Conservation (phyloP, 2,797 vertebrate genomes). For the Bovichtus diacanthus region DNA sequence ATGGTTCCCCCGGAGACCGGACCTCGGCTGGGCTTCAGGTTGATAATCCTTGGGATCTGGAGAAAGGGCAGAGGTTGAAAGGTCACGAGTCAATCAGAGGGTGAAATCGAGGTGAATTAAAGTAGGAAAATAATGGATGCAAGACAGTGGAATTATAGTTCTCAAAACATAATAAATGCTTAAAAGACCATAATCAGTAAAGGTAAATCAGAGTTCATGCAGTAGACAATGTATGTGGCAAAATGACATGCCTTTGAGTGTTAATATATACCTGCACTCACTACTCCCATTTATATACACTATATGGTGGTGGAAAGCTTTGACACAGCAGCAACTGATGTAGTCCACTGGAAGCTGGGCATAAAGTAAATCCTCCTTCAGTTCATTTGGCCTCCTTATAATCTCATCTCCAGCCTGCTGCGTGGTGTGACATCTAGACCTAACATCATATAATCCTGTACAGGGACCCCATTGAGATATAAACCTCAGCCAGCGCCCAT, state of each 20-base stretch:
- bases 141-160: neutral
- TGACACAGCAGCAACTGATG: conserved; percentile 37
- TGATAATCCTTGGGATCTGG: conserved; percentile 90
- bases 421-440: conserved; percentile 54
- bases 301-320: conserved; percentile 18
- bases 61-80: conserved; percentile 4
- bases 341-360: conserved; percentile 4
- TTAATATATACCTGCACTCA: conserved; percentile 17
- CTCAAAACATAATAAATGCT: neutral
- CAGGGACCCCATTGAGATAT: conserved; percentile 56
- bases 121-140: neutral
- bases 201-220: neutral
- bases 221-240: neutral
- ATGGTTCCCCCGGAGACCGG: conserved; percentile 96
- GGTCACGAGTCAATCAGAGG: conserved; percentile 13
- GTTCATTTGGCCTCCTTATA: conserved; percentile 53
- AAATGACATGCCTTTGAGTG: conserved; percentile 2
- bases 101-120: conserved; percentile 5
- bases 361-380: conserved; percentile 40
- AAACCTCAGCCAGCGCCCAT: conserved; percentile 55
- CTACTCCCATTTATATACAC: conserved; percentile 14
- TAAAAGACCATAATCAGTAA: neutral
- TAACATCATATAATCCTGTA: conserved; percentile 70
- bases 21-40: conserved; percentile 91
- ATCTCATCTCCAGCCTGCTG: conserved; percentile 65